These are phyloP conservation scores for Globia sparganii DNA, from an alignment of 2,888 invertebrate genomes.

Conservation along the genomic window DNA sequence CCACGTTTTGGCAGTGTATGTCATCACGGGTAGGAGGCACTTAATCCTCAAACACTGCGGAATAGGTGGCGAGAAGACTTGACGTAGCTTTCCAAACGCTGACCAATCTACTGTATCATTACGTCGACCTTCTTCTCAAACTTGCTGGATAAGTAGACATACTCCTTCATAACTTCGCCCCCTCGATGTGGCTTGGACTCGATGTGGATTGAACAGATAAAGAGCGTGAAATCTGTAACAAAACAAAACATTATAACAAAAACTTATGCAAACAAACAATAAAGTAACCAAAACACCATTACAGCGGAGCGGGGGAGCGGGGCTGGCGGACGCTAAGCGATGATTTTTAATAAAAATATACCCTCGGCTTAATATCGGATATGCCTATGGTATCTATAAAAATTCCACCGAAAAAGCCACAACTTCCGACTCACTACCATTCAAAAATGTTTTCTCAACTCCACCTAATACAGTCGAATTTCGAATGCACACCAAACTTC, in stretches of 20 bases:
- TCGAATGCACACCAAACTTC: neutral
- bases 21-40: too few relatives aligned
- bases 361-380: slow-evolving; percentile 84
- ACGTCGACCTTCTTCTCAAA: neutral
- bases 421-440: neutral
- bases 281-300: slow-evolving; percentile 75
- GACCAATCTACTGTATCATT: neutral
- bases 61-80: neutral
- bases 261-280: slow-evolving; percentile 75
- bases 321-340: slow-evolving; percentile 76
- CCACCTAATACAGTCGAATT: neutral
- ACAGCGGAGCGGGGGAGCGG: slow-evolving; percentile 58
- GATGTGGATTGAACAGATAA: neutral
- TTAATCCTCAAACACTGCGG: too few relatives aligned
- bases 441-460: slow-evolving; percentile 6
- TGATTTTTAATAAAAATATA: slow-evolving; percentile 87
- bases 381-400: slow-evolving; percentile 75
- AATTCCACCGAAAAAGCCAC: slow-evolving; percentile 9
- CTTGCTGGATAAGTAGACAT: neutral
- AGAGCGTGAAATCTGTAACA: slow-evolving; percentile 56
- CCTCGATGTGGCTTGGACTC: neutral
- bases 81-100: neutral
- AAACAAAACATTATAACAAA: slow-evolving; percentile 52
- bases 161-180: too few relatives aligned
- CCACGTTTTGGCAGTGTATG: too few relatives aligned